phyloP scores from a whole-genome alignment of 2,113 vertebrate species.

The Leuciscus idus region DNA sequence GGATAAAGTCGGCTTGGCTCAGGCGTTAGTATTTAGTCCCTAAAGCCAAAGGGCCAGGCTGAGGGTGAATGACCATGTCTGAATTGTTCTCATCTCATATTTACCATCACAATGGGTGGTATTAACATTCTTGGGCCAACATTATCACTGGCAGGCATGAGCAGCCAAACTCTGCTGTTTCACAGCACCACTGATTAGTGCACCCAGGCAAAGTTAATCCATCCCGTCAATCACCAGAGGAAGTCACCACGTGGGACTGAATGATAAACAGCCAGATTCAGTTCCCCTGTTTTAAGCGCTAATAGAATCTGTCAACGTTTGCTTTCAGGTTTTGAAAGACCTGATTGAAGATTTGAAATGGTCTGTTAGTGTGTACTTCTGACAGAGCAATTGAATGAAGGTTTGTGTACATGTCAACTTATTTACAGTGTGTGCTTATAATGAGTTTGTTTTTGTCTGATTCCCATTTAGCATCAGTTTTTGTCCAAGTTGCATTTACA shows the following conservation, averaged over 20 bases:
- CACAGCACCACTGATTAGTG: conserved; percentile 53
- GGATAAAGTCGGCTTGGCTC: conserved; percentile 39
- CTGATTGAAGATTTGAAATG: not conserved
- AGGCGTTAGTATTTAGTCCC: conserved; percentile 58
- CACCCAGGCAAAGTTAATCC: conserved; percentile 51
- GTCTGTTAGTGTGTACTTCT: conserved; percentile 8
- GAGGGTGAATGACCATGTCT: conserved; percentile 76
- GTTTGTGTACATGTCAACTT: conserved; percentile 14
- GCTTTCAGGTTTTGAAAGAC: conserved; percentile 35
- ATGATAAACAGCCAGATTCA: conserved; percentile 32
- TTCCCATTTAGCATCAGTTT: conserved; percentile 14
- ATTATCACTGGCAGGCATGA: conserved; percentile 73
- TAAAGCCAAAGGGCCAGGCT: conserved; percentile 65
- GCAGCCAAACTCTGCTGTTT: conserved; percentile 66
- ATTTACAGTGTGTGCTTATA: not conserved
- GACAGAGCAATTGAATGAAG: conserved; percentile 8
- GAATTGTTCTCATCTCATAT: conserved; percentile 76
- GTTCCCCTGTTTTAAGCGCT: not conserved
- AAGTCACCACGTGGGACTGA: conserved; percentile 27
- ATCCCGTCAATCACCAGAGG: conserved; percentile 40
- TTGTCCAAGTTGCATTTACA: not conserved
- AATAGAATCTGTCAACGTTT: conserved; percentile 28
- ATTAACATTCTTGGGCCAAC: conserved; percentile 82
- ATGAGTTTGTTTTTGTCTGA: conserved; percentile 7
- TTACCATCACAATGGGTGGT: conserved; percentile 87